Base-by-base conservation (phyloP, 2,797 vertebrate species). In the Xenops minutus region DNA sequence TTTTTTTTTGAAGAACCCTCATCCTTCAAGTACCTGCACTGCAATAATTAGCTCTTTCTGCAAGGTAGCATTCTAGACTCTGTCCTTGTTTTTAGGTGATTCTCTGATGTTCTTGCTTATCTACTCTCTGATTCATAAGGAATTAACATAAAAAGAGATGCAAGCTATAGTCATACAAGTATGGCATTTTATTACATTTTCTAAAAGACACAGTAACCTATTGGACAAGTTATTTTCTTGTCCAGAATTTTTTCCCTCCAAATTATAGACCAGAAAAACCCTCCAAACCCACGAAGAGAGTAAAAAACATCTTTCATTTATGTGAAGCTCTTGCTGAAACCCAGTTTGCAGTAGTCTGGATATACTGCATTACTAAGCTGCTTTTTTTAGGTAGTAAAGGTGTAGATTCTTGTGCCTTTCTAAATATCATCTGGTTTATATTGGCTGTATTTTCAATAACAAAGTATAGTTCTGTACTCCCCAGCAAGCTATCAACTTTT, bases 1-100 rank as follows among this genome's bases (percentile, higher is more conserved):
- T 10, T 77, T 18, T 10, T 77, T 76, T 61, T 67, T 0, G 0
- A 49, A 68, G 27, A 68, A 23, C 7, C 7, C 3, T 62, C 11
- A 32, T 75, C 17, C 27, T 85, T 58, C 39, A 41, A 12, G 27
- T 68, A 12, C 9, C 7, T 62, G 76, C 36, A 34, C 18, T 55
- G 20, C 49, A 32, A 29, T 78, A 52, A 48, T 69, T 32, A 41
- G 14, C 68, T 78, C 14, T 43, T 92, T 85, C 77, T 93, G 63
- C 43, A 72, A 54, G 22, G 51, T 2, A 73, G 8, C 14, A 6
- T 62, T 75, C 24, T 62, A 55, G 51, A 54, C 18, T 68, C 39
- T 69, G 23, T 46, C 30, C 52, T 54, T 61, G 29, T 2, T 76
- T 82, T 79, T 89, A 32, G 43, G 27, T 54, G 46, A 36, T 71